Conservation (phyloP, 2,888 invertebrate genomes). For the Brenthis ino region DNA sequence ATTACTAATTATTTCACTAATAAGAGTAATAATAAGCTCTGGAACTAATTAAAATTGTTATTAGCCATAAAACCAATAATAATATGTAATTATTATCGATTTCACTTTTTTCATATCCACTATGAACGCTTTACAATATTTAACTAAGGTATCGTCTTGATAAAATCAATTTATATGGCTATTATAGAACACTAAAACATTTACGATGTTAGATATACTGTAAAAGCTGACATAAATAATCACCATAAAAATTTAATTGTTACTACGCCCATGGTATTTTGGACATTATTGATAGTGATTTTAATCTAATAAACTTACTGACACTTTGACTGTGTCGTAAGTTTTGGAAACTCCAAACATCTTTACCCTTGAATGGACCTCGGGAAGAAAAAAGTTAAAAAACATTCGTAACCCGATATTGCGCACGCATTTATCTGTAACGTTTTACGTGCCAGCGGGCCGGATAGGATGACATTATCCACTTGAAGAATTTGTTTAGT, state of each 20-base stretch:
- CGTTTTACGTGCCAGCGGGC: slow-evolving; percentile 69
- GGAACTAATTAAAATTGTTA: background rate
- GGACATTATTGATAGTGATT: slow-evolving; percentile 19
- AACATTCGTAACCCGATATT: slow-evolving; percentile 68
- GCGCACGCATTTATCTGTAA: slow-evolving; percentile 73
- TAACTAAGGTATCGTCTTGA: slow-evolving; percentile 9
- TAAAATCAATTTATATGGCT: slow-evolving; percentile 26
- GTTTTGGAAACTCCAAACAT: slow-evolving; percentile 27
- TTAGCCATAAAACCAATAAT: background rate
- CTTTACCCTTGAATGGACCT: slow-evolving; percentile 45
- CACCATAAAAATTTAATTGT: slow-evolving; percentile 32
- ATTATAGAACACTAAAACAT: slow-evolving; percentile 32
- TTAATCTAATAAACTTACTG: slow-evolving; percentile 30
- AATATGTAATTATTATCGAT: slow-evolving; percentile 7
- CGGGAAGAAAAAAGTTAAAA: slow-evolving; percentile 53
- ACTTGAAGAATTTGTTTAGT: slow-evolving; percentile 16
- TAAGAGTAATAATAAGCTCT: background rate
- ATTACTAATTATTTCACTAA: background rate
- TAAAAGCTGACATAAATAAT: slow-evolving; percentile 29
- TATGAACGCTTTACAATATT: slow-evolving; percentile 9
- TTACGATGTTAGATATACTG: slow-evolving; percentile 28
- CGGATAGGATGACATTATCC: slow-evolving; percentile 69
- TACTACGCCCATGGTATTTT: slow-evolving; percentile 3
- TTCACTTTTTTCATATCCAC: background rate
- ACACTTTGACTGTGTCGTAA: slow-evolving; percentile 14